Percentiles rank a stretch among this genome's conserved stretches.
phyloP scores from a whole-genome alignment of 2,797 vertebrate species.

The Nasua narica region DNA sequence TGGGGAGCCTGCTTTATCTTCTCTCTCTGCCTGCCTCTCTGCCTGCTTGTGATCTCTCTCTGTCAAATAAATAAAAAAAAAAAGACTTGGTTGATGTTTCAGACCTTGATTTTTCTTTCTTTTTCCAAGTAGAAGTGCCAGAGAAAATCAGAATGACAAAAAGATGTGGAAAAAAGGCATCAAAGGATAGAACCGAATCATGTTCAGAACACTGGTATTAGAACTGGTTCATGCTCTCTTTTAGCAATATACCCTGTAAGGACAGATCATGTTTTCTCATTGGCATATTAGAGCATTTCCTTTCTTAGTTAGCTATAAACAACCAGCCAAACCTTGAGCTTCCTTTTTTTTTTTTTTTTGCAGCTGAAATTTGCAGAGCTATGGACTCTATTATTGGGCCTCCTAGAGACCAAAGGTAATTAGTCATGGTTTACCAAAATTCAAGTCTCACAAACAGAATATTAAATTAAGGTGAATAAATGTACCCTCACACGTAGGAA shows the following conservation, averaged over 20 bases:
- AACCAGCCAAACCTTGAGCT: constrained; percentile 38
- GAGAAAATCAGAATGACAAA: neutral
- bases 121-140: neutral
- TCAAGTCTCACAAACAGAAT: constrained; percentile 37
- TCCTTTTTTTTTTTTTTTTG: neutral
- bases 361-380: constrained; percentile 38
- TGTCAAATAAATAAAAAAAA: too few species aligned
- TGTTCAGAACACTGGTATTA: neutral
- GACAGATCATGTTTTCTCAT: constrained; percentile 32
- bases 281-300: constrained; percentile 57
- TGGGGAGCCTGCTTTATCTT: too few species aligned
- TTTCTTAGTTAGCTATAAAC: constrained; percentile 57
- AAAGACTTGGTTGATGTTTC: neutral
- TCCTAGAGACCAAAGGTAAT: constrained; percentile 59
- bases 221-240: neutral
- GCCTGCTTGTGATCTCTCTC: too few species aligned
- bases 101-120: neutral
- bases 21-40: too few species aligned
- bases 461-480: constrained; percentile 64
- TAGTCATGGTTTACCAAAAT: constrained; percentile 65
- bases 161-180: neutral
- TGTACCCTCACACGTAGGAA: neutral
- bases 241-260: constrained; percentile 13
- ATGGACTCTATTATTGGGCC: constrained; percentile 8
- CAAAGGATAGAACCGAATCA: neutral